A percentile compares a stretch with the other conserved stretches of the same genome.
Evolutionary conservation across 1,140 invertebrate genomes (phyloP).

Genomic region (Cecropterus lyciades): DNA sequence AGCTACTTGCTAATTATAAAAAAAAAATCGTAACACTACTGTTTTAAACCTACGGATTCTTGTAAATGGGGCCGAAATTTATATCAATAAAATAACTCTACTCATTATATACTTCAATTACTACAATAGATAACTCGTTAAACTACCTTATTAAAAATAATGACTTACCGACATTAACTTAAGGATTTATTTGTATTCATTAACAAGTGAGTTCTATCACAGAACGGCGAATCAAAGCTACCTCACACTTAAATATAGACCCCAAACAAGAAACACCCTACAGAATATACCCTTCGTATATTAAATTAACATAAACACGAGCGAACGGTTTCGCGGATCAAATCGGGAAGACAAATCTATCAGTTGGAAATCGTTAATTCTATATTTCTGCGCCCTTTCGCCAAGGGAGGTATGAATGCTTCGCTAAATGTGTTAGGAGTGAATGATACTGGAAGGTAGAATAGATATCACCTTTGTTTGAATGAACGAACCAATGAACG

Average conservation of each 20-base stretch:
- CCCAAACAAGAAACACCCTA: constrained; percentile 26
- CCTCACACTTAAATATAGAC: constrained; percentile 14
- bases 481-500: background rate
- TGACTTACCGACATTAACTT: too few species aligned
- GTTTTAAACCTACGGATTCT: too few species aligned
- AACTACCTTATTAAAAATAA: too few species aligned
- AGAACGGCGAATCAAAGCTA: constrained; percentile 13
- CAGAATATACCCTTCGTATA: constrained; percentile 48
- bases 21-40: too few species aligned
- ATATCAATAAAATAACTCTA: too few species aligned
- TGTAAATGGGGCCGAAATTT: too few species aligned
- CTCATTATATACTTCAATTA: too few species aligned
- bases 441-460: constrained; percentile 1
- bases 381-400: constrained; percentile 34
- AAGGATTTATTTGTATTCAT: too few species aligned
- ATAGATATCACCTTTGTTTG: background rate
- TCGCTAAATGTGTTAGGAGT: constrained; percentile 52
- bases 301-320: constrained; percentile 73
- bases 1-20: too few species aligned
- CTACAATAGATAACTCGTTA: too few species aligned
- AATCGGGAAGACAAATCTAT: constrained; percentile 72
- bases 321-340: constrained; percentile 52
- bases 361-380: constrained; percentile 71
- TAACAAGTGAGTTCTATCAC: background rate
- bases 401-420: constrained; percentile 47